Evolutionary conservation across 2,113 vertebrate species (phyloP).

Genomic region (Clarias gariepinus): DNA sequence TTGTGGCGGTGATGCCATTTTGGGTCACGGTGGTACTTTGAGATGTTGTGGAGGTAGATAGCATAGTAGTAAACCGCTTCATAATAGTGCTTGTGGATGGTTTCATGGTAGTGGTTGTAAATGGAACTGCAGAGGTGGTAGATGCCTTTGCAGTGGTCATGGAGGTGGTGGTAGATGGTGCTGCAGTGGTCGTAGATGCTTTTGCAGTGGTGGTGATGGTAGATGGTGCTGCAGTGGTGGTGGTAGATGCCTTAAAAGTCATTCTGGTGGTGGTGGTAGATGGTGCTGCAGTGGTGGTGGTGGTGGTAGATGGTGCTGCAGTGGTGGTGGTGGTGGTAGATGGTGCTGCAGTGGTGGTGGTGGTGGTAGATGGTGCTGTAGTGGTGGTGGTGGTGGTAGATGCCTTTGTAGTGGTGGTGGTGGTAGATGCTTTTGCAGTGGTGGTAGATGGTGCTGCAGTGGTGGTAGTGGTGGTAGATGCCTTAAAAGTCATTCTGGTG

Average conservation of each 20-base stretch:
- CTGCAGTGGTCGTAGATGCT: too few species aligned
- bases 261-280: neutral
- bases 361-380: neutral
- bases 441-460: neutral
- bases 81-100: neutral
- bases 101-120: neutral
- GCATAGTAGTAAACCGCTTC: too few species aligned
- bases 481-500: too few species aligned
- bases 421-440: neutral
- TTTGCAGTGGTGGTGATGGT: neutral
- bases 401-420: neutral
- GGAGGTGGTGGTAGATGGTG: neutral
- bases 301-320: neutral
- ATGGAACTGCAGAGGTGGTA: neutral
- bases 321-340: neutral
- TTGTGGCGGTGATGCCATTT: neutral
- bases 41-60: neutral
- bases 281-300: neutral
- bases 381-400: neutral
- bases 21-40: neutral
- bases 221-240: neutral
- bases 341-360: neutral
- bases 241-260: neutral
- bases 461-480: neutral
- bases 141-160: neutral